These are phyloP conservation scores for Antrozous pallidus DNA, from an alignment of 2,797 vertebrate species.

Conservation along the genomic window DNA sequence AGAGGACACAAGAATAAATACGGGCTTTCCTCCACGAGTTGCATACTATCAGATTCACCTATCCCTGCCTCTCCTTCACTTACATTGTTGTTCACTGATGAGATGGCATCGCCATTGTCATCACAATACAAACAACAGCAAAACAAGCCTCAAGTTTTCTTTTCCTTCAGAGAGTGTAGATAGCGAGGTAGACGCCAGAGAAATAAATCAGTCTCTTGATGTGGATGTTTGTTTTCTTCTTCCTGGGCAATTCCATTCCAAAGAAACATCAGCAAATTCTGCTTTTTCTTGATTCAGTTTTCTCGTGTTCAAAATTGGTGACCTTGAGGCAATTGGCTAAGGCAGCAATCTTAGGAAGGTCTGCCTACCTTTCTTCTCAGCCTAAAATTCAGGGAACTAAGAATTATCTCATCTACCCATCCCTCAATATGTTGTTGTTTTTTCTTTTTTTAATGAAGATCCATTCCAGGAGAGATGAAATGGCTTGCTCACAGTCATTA, in stretches of 20 bases:
- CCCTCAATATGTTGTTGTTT: neutral
- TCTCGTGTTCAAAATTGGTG: neutral
- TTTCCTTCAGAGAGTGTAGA: neutral
- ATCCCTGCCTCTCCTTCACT: neutral
- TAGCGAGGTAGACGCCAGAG: neutral
- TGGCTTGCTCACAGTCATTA: neutral
- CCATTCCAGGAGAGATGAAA: neutral
- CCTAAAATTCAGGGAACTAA: constrained; percentile 6
- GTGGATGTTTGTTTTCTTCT: constrained; percentile 16
- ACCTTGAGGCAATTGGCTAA: neutral
- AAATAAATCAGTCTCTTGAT: constrained; percentile 34
- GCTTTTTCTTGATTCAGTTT: constrained; percentile 16
- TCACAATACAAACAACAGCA: neutral
- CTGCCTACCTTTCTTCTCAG: neutral
- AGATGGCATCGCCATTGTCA: neutral
- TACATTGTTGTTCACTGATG: neutral
- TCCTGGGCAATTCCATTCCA: neutral
- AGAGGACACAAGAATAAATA: neutral
- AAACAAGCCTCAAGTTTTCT: neutral
- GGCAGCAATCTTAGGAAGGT: neutral
- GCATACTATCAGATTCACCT: neutral
- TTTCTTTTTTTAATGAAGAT: neutral
- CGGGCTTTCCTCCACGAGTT: neutral
- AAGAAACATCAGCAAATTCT: neutral
- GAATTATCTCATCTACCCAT: neutral